phyloP scores from a whole-genome alignment of 2,888 invertebrate genomes.

The Chrysotoxum bicinctum region DNA sequence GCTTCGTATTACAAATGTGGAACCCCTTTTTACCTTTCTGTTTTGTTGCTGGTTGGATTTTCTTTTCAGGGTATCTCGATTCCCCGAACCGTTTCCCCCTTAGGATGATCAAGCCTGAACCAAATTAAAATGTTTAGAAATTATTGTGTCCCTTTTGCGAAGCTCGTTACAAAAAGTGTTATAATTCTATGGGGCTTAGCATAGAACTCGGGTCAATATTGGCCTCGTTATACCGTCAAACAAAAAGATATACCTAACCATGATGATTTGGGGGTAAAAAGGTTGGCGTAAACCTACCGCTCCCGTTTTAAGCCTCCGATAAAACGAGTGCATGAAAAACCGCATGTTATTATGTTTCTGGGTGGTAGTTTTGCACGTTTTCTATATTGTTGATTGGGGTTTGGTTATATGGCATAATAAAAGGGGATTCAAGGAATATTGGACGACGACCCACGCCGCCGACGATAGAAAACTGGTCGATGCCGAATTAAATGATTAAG shows the following conservation, averaged over 20 bases:
- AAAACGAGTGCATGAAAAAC: constrained; percentile 37
- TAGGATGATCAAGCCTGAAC: not conserved
- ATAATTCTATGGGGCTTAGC: constrained; percentile 74
- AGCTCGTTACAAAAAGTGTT: constrained; percentile 62
- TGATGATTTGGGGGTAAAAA: not conserved
- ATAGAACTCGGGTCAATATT: constrained; percentile 74
- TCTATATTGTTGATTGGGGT: not conserved
- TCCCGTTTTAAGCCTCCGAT: constrained; percentile 14
- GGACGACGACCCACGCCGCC: not conserved
- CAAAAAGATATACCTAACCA: constrained; percentile 50
- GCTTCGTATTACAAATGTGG: not conserved
- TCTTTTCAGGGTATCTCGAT: not conserved
- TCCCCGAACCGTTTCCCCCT: not conserved
- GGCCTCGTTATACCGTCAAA: constrained; percentile 73
- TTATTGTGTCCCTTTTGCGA: constrained; percentile 37
- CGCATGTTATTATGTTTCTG: constrained; percentile 64
- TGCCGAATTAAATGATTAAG: constrained; percentile 68
- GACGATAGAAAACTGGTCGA: constrained; percentile 49
- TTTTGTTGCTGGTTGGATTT: constrained; percentile 1
- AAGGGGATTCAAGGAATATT: constrained; percentile 8
- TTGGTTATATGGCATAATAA: not conserved
- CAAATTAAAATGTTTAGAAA: constrained; percentile 53
- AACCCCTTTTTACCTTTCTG: not conserved
- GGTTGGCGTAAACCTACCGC: not conserved
- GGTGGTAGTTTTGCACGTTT: constrained; percentile 68